Percentiles rank a stretch among this genome's conserved stretches.
Evolutionary conservation across 2,113 vertebrate species (phyloP).

Genomic region (Echinops telfairi): DNA sequence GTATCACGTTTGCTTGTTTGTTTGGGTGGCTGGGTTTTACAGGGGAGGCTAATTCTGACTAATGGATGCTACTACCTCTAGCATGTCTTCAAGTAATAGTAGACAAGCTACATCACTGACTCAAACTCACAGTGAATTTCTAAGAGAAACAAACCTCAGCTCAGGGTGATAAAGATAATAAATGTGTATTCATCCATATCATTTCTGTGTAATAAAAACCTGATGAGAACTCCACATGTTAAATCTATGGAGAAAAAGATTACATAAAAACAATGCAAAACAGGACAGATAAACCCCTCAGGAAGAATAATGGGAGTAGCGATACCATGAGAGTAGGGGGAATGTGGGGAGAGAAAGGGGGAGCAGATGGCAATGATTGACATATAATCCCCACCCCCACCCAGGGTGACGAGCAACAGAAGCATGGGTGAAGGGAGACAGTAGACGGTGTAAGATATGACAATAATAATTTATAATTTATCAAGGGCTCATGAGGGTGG

Average conservation of each 20-base stretch:
- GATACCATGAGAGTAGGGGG: too few relatives aligned
- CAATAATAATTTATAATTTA: too few relatives aligned
- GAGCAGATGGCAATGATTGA: too few relatives aligned
- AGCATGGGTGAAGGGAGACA: too few relatives aligned
- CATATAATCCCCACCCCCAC: too few relatives aligned
- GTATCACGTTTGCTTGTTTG: background rate
- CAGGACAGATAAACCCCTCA: too few relatives aligned
- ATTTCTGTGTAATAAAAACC: background rate
- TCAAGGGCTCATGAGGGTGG: too few relatives aligned
- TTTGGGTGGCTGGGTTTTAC: background rate
- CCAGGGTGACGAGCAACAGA: too few relatives aligned
- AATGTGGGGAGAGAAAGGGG: too few relatives aligned
- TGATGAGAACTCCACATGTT: background rate
- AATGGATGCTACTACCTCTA: background rate
- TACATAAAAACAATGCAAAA: background rate
- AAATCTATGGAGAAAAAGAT: background rate
- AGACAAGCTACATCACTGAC: background rate
- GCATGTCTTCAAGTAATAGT: background rate
- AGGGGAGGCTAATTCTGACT: background rate
- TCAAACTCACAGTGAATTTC: background rate
- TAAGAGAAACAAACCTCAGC: background rate
- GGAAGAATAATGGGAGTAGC: too few relatives aligned
- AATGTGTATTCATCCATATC: background rate
- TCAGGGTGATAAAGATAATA: background rate
- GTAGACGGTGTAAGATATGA: too few relatives aligned